These are phyloP conservation scores for Sabatieria punctata DNA, from an alignment of 2,888 invertebrate genomes.

Conservation along the genomic window DNA sequence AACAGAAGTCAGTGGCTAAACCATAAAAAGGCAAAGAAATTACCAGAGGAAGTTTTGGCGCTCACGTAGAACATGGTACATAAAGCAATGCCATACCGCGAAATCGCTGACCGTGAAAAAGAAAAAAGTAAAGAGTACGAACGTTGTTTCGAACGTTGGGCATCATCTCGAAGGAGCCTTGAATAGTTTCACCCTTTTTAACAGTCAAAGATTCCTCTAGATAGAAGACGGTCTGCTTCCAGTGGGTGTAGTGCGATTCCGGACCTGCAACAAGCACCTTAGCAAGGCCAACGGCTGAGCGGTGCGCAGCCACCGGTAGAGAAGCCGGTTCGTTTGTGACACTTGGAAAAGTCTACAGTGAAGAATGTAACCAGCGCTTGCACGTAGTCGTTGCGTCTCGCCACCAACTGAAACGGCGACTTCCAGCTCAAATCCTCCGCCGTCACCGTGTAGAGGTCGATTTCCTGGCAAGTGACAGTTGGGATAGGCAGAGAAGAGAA, in stretches of 20 bases:
- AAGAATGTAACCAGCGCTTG: constrained; percentile 94
- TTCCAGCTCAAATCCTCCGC: constrained; percentile 81
- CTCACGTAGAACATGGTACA: no score
- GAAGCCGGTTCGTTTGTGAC: constrained; percentile 93
- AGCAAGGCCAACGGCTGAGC: constrained; percentile 8
- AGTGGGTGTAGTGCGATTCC: constrained; percentile 93
- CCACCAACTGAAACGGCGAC: constrained; percentile 46
- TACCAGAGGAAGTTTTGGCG: no score
- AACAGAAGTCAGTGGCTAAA: no score
- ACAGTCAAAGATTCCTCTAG: constrained; percentile 91
- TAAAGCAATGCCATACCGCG: not conserved
- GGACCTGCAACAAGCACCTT: no score
- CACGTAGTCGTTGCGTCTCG: constrained; percentile 35
- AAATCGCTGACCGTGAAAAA: not conserved
- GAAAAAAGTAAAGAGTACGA: constrained; percentile 15
- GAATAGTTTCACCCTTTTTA: constrained; percentile 76
- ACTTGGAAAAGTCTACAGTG: constrained; percentile 97
- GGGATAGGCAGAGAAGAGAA: not conserved
- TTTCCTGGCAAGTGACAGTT: constrained; percentile 44
- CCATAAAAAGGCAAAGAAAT: no score
- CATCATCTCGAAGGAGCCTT: constrained; percentile 75
- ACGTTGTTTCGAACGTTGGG: constrained; percentile 83
- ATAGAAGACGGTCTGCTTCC: constrained; percentile 98
- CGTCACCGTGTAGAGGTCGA: constrained; percentile 93
- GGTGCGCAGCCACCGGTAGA: constrained; percentile 49